phyloP scores from a whole-genome alignment of 2,113 vertebrate species.

The Oryctolagus cuniculus region mOryCun1.1 NC_091432.1:196269501-196270000 shows the following conservation, averaged over 20 bases:
- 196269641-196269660: constrained; percentile 38
- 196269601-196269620: constrained; percentile 60
- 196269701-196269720: constrained; percentile 46
- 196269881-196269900: constrained; percentile 7
- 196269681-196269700: constrained; percentile 38
- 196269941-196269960: constrained; percentile 18
- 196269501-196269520: background rate
- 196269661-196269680: constrained; percentile 52
- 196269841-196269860: constrained; percentile 62
- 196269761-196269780: constrained; percentile 59
- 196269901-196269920: constrained; percentile 47
- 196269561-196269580: constrained; percentile 53
- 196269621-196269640: constrained; percentile 29
- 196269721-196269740: constrained; percentile 8
- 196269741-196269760: constrained; percentile 4
- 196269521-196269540: background rate
- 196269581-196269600: background rate
- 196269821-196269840: background rate
- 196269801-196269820: constrained; percentile 14
- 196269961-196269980: constrained; percentile 57
- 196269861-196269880: constrained; percentile 40
- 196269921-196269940: constrained; percentile 47
- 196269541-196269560: constrained; percentile 3
- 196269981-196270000: constrained; percentile 48
- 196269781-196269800: background rate